A percentile compares a stretch with the other conserved stretches of the same genome.
Evolutionary conservation across 2,888 invertebrate genomes (phyloP).

Genomic region (Cephus sareptanus): DNA sequence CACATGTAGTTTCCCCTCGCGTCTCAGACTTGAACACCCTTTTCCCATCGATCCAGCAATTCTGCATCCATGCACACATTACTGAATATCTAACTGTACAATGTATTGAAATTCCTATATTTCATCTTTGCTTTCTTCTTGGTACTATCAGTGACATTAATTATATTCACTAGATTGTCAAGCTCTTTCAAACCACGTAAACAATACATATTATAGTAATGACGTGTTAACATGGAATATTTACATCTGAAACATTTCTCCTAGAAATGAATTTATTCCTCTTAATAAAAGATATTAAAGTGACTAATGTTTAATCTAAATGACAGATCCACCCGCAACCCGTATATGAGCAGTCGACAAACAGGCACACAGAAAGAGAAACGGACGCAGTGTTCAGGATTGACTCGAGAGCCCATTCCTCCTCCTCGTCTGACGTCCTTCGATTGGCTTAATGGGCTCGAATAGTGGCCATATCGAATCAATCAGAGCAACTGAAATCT

Average conservation of each 20-base stretch:
- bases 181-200: neutral
- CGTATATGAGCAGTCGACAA: constrained; percentile 20
- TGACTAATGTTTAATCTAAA: constrained; percentile 2
- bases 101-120: neutral
- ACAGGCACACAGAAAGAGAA: constrained; percentile 21
- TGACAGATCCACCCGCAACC: constrained; percentile 34
- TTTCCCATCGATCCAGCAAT: neutral
- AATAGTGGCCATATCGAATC: constrained; percentile 38
- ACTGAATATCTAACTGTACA: neutral
- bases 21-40: neutral
- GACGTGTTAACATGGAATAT: neutral
- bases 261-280: neutral
- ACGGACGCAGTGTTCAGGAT: constrained; percentile 31
- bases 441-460: constrained; percentile 41
- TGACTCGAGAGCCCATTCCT: constrained; percentile 38
- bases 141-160: neutral
- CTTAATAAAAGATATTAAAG: neutral
- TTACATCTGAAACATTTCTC: neutral
- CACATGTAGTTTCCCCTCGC: neutral
- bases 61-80: neutral
- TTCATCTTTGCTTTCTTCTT: neutral
- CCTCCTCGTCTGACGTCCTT: constrained; percentile 37
- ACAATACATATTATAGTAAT: neutral
- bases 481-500: constrained; percentile 20
- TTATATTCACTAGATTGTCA: neutral